phyloP scores from a whole-genome alignment of 2,113 vertebrate species.

The Corvus cornix region DNA sequence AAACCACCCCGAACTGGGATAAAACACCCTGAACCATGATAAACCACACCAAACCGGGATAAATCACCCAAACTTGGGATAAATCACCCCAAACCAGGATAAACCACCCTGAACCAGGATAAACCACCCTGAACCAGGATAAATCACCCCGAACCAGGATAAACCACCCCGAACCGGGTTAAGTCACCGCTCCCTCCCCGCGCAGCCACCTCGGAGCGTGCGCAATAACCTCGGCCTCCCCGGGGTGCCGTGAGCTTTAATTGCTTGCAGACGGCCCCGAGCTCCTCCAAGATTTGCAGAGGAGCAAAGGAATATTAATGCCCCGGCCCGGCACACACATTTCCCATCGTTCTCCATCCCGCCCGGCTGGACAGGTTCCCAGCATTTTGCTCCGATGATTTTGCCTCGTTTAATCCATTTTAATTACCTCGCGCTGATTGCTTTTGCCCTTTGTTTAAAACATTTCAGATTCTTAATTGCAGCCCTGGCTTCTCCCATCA shows the following conservation, averaged over 20 bases:
- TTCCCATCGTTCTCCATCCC: not conserved
- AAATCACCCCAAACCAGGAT: rapidly evolving
- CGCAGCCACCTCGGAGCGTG: not conserved
- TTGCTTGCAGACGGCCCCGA: not conserved
- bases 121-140: not conserved
- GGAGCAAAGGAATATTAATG: not conserved
- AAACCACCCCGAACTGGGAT: rapidly evolving
- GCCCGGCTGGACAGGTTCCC: constrained; percentile 11
- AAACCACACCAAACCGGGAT: rapidly evolving
- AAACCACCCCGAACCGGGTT: not conserved
- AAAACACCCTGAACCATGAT: rapidly evolving
- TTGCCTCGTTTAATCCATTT: constrained; percentile 38
- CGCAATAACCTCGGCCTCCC: constrained; percentile 7
- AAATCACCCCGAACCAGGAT: rapidly evolving
- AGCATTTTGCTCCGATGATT: not conserved
- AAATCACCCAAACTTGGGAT: not conserved
- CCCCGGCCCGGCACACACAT: not conserved
- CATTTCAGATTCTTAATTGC: constrained; percentile 15
- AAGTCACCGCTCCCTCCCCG: not conserved
- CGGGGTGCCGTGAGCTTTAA: constrained; percentile 2
- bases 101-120: not conserved
- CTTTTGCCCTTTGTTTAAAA: constrained; percentile 57
- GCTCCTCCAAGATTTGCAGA: not conserved
- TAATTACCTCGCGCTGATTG: constrained; percentile 54
- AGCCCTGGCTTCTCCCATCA: not conserved